Evolutionary conservation across 2,888 invertebrate genomes (phyloP).

Genomic region (Pollenia griseotomentosa): DNA sequence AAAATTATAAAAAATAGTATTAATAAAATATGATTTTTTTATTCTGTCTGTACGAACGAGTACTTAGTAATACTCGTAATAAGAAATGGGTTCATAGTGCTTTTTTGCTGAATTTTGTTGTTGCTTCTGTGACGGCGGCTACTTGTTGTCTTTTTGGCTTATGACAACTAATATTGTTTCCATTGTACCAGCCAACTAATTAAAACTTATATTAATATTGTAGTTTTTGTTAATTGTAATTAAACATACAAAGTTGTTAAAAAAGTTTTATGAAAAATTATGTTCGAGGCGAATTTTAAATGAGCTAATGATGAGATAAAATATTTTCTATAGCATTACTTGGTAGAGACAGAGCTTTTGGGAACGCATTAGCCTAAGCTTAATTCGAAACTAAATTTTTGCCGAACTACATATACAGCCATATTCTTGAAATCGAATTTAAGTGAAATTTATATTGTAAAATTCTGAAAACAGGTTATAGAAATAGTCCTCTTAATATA

Average conservation of each 20-base stretch:
- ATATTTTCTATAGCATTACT: too few species aligned
- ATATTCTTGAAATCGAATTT: too few species aligned
- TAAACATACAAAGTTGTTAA: conserved; percentile 22
- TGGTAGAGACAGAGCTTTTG: too few species aligned
- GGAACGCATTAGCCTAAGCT: too few species aligned
- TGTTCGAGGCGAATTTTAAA: not conserved
- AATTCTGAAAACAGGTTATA: too few species aligned
- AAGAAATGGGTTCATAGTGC: conserved; percentile 58
- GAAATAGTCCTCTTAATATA: too few species aligned
- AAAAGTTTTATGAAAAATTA: conserved; percentile 5
- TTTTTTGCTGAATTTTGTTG: conserved; percentile 13
- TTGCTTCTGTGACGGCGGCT: conserved; percentile 20
- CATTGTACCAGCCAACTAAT: conserved; percentile 7
- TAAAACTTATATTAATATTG: conserved; percentile 24
- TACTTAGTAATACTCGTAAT: conserved; percentile 17
- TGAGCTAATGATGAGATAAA: not conserved
- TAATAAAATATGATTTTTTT: conserved; percentile 62
- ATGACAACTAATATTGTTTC: conserved; percentile 53
- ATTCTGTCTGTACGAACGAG: not conserved
- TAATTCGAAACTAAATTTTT: too few species aligned
- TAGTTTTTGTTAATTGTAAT: conserved; percentile 39
- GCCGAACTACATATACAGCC: too few species aligned
- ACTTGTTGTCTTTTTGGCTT: conserved; percentile 63
- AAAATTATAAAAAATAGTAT: conserved; percentile 52
- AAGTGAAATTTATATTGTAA: too few species aligned